A percentile compares a stretch with the other conserved stretches of the same genome.
These are phyloP conservation scores for Cebus imitator DNA, from an alignment of 2,113 vertebrate species.

Conservation along the genomic window DNA sequence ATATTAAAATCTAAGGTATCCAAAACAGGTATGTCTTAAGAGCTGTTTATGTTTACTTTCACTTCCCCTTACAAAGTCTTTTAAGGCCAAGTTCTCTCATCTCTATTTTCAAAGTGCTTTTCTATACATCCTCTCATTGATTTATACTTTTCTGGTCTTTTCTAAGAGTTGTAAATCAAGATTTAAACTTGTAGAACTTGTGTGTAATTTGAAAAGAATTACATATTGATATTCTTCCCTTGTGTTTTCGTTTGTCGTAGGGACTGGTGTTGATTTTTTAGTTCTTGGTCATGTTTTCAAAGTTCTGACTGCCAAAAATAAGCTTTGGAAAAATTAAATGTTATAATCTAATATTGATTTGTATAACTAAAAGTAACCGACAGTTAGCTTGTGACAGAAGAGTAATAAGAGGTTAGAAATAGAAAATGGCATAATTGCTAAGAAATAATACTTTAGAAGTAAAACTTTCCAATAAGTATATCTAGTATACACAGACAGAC, in stretches of 20 bases:
- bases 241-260: not conserved
- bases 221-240: not conserved
- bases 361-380: not conserved
- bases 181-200: not conserved
- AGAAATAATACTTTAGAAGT: not conserved
- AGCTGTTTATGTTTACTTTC: not conserved
- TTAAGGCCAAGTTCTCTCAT: not conserved
- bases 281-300: not conserved
- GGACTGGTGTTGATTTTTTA: not conserved
- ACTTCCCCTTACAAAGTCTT: not conserved
- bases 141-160: not conserved
- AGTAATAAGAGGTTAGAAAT: not conserved
- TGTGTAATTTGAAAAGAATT: not conserved
- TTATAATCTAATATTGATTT: not conserved
- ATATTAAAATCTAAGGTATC: not conserved
- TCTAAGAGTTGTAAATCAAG: not conserved
- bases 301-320: not conserved
- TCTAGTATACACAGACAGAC: not conserved
- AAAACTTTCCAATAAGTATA: slow-evolving; percentile 5
- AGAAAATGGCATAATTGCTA: not conserved
- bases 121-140: not conserved
- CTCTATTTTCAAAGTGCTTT: not conserved
- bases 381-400: not conserved
- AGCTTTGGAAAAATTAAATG: not conserved
- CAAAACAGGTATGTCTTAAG: not conserved